Percentiles rank a stretch among this genome's conserved stretches.
Evolutionary conservation across 2,113 vertebrate genomes (phyloP).

Genomic region (Cricetomys ansorgei): DNA sequence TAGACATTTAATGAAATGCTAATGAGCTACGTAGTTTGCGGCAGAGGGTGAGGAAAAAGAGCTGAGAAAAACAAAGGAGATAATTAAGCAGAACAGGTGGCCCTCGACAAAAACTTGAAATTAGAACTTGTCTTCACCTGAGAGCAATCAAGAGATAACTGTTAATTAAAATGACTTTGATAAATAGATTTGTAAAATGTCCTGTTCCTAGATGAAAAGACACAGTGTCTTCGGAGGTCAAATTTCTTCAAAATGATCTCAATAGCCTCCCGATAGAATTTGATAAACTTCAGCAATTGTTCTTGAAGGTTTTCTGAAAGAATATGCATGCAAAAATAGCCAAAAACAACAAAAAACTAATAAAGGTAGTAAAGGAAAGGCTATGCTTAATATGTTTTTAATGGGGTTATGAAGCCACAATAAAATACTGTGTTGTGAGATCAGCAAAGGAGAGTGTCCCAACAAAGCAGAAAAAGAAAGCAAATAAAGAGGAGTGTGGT

Average conservation of each 20-base stretch:
- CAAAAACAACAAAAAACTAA: slow-evolving; percentile 22
- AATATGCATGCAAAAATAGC: slow-evolving; percentile 30
- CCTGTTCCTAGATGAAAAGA: slow-evolving; percentile 43
- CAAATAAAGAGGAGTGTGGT: neutral
- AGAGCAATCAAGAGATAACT: slow-evolving; percentile 60
- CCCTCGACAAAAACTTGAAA: slow-evolving; percentile 71
- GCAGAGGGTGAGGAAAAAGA: slow-evolving; percentile 42
- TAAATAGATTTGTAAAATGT: slow-evolving; percentile 52
- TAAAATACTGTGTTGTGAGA: slow-evolving; percentile 12
- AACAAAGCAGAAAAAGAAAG: neutral
- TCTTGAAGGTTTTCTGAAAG: slow-evolving; percentile 52
- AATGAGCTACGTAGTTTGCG: slow-evolving; percentile 42
- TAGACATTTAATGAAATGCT: slow-evolving; percentile 54
- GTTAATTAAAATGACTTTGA: slow-evolving; percentile 70
- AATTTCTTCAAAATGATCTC: slow-evolving; percentile 45
- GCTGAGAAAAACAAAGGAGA: slow-evolving; percentile 60
- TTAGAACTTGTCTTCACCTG: slow-evolving; percentile 55
- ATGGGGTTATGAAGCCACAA: slow-evolving; percentile 17
- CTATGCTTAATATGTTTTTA: slow-evolving; percentile 50
- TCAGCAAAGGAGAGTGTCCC: neutral
- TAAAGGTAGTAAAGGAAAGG: neutral
- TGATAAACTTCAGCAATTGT: slow-evolving; percentile 42
- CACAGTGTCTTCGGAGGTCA: slow-evolving; percentile 39
- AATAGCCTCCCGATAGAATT: neutral
- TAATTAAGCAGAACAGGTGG: slow-evolving; percentile 67